Base-by-base conservation (phyloP, 1,140 invertebrate genomes). In the Bombus sibiricus region DNA sequence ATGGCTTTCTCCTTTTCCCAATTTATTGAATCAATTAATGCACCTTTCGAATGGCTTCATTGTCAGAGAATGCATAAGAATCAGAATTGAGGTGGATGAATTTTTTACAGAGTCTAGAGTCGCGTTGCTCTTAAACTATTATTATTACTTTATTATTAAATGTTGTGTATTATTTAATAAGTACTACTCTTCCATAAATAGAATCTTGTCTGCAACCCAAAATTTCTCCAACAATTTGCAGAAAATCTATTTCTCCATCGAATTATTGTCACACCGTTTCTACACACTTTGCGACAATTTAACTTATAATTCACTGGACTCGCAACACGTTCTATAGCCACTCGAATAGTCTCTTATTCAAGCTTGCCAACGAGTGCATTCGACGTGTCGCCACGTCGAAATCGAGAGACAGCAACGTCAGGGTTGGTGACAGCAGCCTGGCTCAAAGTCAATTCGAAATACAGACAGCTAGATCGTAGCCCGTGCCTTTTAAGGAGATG, bases 391-490 rank as follows among this genome's bases (percentile, higher is more conserved):
- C 85, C 86, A 77, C 71, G 43, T 64, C 57, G 86, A 72, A 80
- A 91, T 85, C 72, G 68, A 69, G 81, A n/a, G 18, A 81, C 62
- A 59, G 41, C 1, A 15, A 43, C n/a, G 68, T 41, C 59, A 32
- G 15, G 39, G 41, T 37, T 47, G 72, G 43, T 72, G 68, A 81
- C 75, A 84, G 71, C 39, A 64, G 80, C 41, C 69, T 62, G 73
- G 47, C 85, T 77, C 59, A 41, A 83, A 73, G 71, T 79, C 79
- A 32, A 66, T 85, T 80, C 85, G 84, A 83, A 83, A 83, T 74
- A 80, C 57, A 68, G 68, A 47, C 83, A 90, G 71, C 41, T 73
- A 74, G 57, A 59, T 81, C 85, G 88, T 91, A 92, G 91, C 81
- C 3, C 75, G 47, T 84, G 71, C 68, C 79, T 81, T 83, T 91